Conservation (phyloP, 37 sponge, comb jelly and placozoan species). For the Aplysina aerophoba region DNA sequence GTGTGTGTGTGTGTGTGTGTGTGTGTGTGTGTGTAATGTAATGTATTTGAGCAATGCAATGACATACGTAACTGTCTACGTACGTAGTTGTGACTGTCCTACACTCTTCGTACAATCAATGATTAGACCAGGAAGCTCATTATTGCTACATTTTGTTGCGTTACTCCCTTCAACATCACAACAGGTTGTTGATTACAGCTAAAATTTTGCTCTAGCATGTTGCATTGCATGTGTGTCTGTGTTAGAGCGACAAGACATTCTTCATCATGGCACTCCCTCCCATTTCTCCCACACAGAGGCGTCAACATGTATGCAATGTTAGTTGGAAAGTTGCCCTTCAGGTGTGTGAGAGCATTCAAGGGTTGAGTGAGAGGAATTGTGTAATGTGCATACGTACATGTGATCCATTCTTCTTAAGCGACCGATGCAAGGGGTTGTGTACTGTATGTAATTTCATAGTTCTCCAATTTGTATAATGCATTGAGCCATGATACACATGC, state of each 20-base stretch:
- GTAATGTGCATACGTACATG: neutral
- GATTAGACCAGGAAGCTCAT: too few species aligned
- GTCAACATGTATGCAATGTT: conserved; percentile 99
- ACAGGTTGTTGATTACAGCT: too few species aligned
- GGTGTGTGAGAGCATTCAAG: conserved; percentile 35
- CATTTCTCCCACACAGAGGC: conserved; percentile 63
- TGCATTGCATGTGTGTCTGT: conserved; percentile 1
- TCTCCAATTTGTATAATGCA: too few species aligned
- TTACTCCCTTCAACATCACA: neutral
- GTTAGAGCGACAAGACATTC: neutral
- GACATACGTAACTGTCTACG: too few species aligned
- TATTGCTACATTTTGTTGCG: neutral
- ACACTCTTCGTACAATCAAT: too few species aligned
- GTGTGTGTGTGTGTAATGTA: neutral
- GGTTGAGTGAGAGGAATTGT: neutral
- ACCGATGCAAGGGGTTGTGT: too few species aligned
- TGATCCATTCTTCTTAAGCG: too few species aligned
- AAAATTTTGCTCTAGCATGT: neutral
- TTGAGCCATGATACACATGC: too few species aligned
- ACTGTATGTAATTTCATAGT: too few species aligned
- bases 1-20: too few species aligned
- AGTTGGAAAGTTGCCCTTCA: conserved; percentile 93
- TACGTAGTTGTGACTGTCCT: too few species aligned
- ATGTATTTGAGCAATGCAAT: neutral
- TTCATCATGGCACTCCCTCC: neutral